Conservation (phyloP, 2,888 invertebrate species). For the Toxonevra muliebris region DNA sequence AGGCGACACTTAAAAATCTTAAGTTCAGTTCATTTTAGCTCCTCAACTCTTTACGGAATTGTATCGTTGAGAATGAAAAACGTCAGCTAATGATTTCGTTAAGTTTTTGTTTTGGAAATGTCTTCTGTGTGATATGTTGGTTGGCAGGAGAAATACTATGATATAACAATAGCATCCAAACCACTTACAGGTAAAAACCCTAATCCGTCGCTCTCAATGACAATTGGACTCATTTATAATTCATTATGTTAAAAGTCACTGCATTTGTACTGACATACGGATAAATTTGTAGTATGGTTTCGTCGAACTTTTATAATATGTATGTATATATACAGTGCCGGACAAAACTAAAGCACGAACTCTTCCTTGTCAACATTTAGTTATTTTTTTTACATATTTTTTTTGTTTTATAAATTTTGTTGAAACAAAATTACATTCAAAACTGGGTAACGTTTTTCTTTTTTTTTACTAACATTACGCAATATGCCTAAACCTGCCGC, state of each 20-base stretch:
- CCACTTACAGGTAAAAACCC: neutral
- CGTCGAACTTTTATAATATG: constrained; percentile 19
- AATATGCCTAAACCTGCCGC: too few relatives aligned
- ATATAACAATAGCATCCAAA: neutral
- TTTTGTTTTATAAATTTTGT: too few relatives aligned
- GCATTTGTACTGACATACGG: constrained; percentile 31
- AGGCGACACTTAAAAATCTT: constrained; percentile 50
- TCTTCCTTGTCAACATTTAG: too few relatives aligned
- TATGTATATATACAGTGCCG: neutral
- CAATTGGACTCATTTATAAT: constrained; percentile 59
- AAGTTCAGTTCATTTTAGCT: constrained; percentile 10
- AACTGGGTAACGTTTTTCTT: too few relatives aligned
- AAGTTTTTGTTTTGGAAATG: constrained; percentile 30
- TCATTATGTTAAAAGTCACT: constrained; percentile 60
- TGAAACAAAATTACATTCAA: too few relatives aligned
- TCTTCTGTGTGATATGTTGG: constrained; percentile 17
- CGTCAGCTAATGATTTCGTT: constrained; percentile 35
- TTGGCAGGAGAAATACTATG: constrained; percentile 6
- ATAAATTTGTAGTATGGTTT: constrained; percentile 11
- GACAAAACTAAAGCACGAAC: too few relatives aligned
- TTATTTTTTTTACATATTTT: too few relatives aligned
- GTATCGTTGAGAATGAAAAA: constrained; percentile 17
- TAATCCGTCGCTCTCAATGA: neutral
- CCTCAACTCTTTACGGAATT: constrained; percentile 26
- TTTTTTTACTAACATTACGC: too few relatives aligned